phyloP scores from a whole-genome alignment of 2,797 vertebrate genomes.

The Hippoglossus hippoglossus region DNA sequence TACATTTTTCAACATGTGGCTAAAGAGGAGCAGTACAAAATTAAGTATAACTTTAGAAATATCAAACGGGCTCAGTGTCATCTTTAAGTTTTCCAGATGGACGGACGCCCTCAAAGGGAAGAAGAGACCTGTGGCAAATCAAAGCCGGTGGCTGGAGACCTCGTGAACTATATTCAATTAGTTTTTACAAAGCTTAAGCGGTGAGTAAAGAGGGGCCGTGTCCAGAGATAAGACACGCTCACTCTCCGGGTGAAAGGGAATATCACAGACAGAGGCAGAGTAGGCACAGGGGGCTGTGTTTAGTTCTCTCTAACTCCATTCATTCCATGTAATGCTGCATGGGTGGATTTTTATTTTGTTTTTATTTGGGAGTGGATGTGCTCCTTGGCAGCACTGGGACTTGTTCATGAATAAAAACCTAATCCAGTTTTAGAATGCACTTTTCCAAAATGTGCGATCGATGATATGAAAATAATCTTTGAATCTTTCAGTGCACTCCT shows the following conservation, averaged over 20 bases:
- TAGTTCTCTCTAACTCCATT: constrained; percentile 11
- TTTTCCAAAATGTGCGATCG: constrained; percentile 3
- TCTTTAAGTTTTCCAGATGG: constrained; percentile 39
- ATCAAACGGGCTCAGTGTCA: constrained; percentile 35
- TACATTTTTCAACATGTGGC: constrained; percentile 7
- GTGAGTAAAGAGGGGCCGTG: constrained; percentile 22
- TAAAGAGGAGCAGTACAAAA: constrained; percentile 25
- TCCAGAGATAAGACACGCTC: constrained; percentile 25
- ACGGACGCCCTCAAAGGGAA: constrained; percentile 43
- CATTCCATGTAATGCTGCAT: not conserved
- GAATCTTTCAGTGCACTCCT: not conserved
- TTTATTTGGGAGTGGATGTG: constrained; percentile 8
- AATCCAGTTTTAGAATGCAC: not conserved
- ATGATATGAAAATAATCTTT: constrained; percentile 7
- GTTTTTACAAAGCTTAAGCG: constrained; percentile 43
- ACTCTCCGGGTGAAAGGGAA: constrained; percentile 7
- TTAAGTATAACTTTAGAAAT: constrained; percentile 13
- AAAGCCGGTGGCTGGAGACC: constrained; percentile 36
- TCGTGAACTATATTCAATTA: constrained; percentile 29
- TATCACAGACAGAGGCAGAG: constrained; percentile 1
- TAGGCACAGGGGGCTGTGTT: not conserved
- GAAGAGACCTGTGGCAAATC: constrained; percentile 35
- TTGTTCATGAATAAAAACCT: constrained; percentile 14
- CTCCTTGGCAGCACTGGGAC: not conserved
- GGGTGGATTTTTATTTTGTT: not conserved